phyloP scores from a whole-genome alignment of 2,797 vertebrate species.

The Hyperoplus immaculatus region DNA sequence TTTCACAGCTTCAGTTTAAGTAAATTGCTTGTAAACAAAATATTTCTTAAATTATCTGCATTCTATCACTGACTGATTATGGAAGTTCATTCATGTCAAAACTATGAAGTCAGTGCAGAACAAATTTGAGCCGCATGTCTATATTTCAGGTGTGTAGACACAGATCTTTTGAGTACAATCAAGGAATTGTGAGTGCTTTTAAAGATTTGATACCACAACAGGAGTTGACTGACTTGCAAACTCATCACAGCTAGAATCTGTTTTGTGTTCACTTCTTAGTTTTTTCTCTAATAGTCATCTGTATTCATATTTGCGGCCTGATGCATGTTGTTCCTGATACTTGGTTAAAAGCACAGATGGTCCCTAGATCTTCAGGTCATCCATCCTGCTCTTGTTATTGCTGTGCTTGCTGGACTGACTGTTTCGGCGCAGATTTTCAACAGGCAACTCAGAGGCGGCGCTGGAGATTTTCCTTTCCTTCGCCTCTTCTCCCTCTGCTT shows the following conservation, averaged over 20 bases:
- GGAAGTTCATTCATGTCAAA: constrained; percentile 17
- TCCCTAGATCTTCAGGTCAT: constrained; percentile 85
- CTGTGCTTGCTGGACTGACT: constrained; percentile 88
- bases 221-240: background rate
- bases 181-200: background rate
- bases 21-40: constrained; percentile 1
- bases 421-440: constrained; percentile 78
- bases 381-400: constrained; percentile 83
- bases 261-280: constrained; percentile 4
- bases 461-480: constrained; percentile 71
- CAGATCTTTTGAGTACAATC: no score
- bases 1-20: background rate
- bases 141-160: no score
- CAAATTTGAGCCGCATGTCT: no score
- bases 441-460: constrained; percentile 55
- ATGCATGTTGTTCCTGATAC: constrained; percentile 10
- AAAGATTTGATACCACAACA: background rate
- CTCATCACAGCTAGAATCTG: background rate
- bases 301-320: background rate
- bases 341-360: background rate
- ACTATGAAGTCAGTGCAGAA: background rate
- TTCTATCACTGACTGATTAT: background rate
- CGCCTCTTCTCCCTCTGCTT: constrained; percentile 71
- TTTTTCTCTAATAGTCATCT: constrained; percentile 2
- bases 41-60: background rate